phyloP scores from a whole-genome alignment of 2,888 invertebrate genomes.

The Synanthedon myopaeformis region DNA sequence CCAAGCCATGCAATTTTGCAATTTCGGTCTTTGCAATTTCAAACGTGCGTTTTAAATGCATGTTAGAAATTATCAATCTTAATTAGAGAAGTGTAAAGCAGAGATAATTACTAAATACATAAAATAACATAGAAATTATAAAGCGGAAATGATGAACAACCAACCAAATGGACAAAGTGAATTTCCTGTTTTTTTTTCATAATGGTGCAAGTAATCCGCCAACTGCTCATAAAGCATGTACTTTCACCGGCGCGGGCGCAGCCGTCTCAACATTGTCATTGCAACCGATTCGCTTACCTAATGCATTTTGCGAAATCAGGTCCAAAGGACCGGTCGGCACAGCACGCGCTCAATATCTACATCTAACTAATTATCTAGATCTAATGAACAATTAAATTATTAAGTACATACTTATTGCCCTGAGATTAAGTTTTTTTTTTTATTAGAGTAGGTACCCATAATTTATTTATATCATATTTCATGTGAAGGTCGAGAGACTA shows the following conservation, averaged over 20 bases:
- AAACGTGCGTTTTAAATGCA: no score
- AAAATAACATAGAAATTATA: background rate
- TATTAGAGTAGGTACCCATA: no score
- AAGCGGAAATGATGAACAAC: background rate
- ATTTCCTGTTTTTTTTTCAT: constrained; percentile 9
- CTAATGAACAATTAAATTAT: constrained; percentile 4
- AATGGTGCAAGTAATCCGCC: constrained; percentile 28
- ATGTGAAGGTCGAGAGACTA: no score
- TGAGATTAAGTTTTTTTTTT: no score
- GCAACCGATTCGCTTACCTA: constrained; percentile 55
- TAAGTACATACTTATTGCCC: no score
- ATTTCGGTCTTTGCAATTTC: no score
- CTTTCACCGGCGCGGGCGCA: constrained; percentile 43
- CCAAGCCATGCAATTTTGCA: no score
- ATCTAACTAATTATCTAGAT: constrained; percentile 14
- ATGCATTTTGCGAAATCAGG: constrained; percentile 53
- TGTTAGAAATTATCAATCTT: no score
- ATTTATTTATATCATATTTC: no score
- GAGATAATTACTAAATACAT: no score
- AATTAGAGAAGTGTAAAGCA: no score
- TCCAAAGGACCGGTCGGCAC: constrained; percentile 24
- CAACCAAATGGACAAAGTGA: background rate
- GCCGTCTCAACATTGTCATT: constrained; percentile 48
- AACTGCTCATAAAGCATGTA: constrained; percentile 24
- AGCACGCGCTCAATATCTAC: constrained; percentile 30